Base-by-base conservation (phyloP, 2,113 vertebrate genomes). In the Pardalotus punctatus region DNA sequence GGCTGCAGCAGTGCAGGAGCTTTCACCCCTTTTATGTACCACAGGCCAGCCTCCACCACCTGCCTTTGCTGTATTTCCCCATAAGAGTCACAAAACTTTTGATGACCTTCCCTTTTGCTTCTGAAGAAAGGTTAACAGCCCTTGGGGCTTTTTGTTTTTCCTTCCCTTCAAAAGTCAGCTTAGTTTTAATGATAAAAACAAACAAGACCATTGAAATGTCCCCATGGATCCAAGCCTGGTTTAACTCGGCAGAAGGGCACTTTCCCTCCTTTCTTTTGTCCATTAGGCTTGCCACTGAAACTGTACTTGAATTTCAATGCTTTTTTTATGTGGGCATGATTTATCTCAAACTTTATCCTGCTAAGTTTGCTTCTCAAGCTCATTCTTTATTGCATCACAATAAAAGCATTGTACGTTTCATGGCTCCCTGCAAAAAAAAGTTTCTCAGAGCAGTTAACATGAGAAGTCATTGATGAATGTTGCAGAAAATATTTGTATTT, bases 111-210 rank as follows among this genome's bases (percentile, higher is more conserved):
- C 69, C 14, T 93, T 88, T 81, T 87, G 40, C 43, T 84, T 72
- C 82, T 1, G 1, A 64, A 74, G 28, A 83, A 91, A 78, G 61
- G 85, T 93, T 94, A 93, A 79, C 25, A 86, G 60, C 93, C 76
- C 78, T 94, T 83, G 76, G 79, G 86, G 67, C 25, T 90, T 93
- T 90, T 83, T 2, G 1, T 50, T 92, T 90, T 72, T 50, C 61
- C 35, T 51, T 86, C 23, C 31, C n/a, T 85, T 94, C 58, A 86
- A 64, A 94, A 94, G 51, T 36, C 64, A 65, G 25, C 64, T 90
- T 58, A 33, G 47, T 77, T 95, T 91, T 71, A 73, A 66, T 60
- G 78, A 81, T 73, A 94, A 95, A 91, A 93, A 87, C 87, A 90
- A 96, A 88, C 64, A 69, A 93, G 62, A 70, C 62, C 70, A 54